Base-by-base conservation (phyloP, 2,113 vertebrate species). In the Empidonax traillii region DNA sequence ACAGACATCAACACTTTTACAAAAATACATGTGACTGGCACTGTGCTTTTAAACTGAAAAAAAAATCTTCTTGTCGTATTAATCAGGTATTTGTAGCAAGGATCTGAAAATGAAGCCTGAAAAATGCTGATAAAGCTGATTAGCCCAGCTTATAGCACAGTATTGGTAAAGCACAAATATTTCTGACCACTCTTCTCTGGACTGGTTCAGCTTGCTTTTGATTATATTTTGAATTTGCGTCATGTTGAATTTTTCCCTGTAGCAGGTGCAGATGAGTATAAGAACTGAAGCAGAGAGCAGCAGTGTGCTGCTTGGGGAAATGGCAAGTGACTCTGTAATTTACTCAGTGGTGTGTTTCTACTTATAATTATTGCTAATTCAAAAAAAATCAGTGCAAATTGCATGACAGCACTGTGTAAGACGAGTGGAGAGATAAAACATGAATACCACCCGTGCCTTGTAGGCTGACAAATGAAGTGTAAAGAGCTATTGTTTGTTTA, bases 321-420 rank as follows among this genome's bases (percentile, higher is more conserved):
- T 43, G 43, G 49, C 71, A 93, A 94, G 55, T 33, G 58, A 71
- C 73, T 79, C 17, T 61, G 3, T 93, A 69, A 91, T 89, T 93
- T 93, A 77, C 76, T 84, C 87, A 61, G 74, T 76, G 53, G 81
- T 73, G 43, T 86, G 47, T 88, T 86, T 81, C 67, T 81, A 65
- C 72, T 96, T 92, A 33, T 31, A 93, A 92, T 92, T 95, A 84
- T 49, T 81, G 66, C 55, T 91, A 91, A 95, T 93, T 66, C 9
- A 49, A 73, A 94, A 79, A 74, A 84, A 51, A 30, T 24, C 47
- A 51, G 24, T 7, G 2, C 2, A 28, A 89, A 71, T 85, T 92
- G 77, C 59, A 75, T 53, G 84, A 81, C 74, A 91, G 59, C 39
- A 58, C 66, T n/a, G 44, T 53, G 41, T 59, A 85, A 93, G 66